Percentiles rank a stretch among this genome's conserved stretches.
These are phyloP conservation scores for Euphydryas editha DNA, from an alignment of 2,888 invertebrate genomes.

Conservation along the genomic window DNA sequence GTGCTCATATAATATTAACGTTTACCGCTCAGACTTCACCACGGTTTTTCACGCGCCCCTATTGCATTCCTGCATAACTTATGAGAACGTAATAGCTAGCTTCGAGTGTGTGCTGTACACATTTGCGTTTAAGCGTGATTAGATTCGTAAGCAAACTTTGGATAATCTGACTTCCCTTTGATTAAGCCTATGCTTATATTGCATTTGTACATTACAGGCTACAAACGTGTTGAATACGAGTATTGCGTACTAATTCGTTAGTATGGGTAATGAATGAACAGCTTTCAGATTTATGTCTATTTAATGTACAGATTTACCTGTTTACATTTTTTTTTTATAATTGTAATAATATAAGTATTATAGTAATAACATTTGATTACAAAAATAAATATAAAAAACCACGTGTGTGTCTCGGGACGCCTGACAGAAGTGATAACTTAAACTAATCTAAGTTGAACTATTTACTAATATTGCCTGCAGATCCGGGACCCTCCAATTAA, in stretches of 20 bases:
- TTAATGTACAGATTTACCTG: not conserved
- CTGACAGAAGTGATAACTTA: too few species aligned
- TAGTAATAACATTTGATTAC: too few species aligned
- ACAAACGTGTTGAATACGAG: not conserved
- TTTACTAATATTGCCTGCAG: too few species aligned
- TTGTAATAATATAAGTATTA: too few species aligned
- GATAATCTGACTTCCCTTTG: slow-evolving; percentile 30
- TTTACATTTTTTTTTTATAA: too few species aligned
- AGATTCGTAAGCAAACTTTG: slow-evolving; percentile 43
- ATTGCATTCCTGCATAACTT: slow-evolving; percentile 73
- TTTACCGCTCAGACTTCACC: slow-evolving; percentile 56
- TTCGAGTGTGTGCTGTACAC: slow-evolving; percentile 71
- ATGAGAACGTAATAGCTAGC: slow-evolving; percentile 77
- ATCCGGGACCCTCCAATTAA: too few species aligned
- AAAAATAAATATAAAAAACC: too few species aligned
- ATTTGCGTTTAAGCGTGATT: slow-evolving; percentile 65
- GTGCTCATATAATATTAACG: slow-evolving; percentile 77
- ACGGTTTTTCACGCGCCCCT: slow-evolving; percentile 76
- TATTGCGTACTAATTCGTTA: not conserved
- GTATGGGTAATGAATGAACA: not conserved
- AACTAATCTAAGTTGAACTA: too few species aligned
- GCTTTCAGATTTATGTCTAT: not conserved
- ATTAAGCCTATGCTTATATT: slow-evolving; percentile 20
- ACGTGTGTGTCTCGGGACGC: too few species aligned
- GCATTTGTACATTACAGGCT: not conserved